Evolutionary conservation across 2,113 vertebrate species (phyloP), one percentile per base, ranked within the genome.

Genomic region (Zeus faber): DNA sequence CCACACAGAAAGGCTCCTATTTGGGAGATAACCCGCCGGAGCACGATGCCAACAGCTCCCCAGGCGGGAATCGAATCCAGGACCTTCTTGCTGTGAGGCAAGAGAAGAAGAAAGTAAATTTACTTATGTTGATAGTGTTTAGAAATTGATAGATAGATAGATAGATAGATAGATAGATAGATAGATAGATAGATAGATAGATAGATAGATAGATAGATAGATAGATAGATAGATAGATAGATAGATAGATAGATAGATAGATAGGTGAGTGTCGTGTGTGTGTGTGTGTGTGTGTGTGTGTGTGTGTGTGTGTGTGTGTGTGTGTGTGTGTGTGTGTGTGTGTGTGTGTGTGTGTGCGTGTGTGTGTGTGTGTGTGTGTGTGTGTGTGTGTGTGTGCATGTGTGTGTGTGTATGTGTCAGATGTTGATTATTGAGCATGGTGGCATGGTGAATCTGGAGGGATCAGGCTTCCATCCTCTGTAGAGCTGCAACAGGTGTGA

Each of bases 401-500:
- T 44, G 66, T 58, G n/a, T 63, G 54, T 48, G 66, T 58, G n/a
- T 63, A 50, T 48, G 54, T 57, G 66, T 51, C 51, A 56, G 54
- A 11, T 43, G 20, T 22, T 76, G 62, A 83, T 78, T 59, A 58
- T 72, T 69, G 59, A 47, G 10, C 2, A 41, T 59, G 68, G 41
- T 21, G 52, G n/a, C n/a, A n/a, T 40, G 45, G 58, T 67, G 66
- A 76, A 77, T 83, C 58, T 67, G 25, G n/a, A 45, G 51, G 56
- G 39, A 54, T 70, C 60, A 22, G 56, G 50, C 46, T 23, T 51
- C 27, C 41, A 26, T 35, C 24, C 20, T 6, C 45, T 59, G 11
- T 10, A n/a, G 48, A 56, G 37, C 33, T 25, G 11, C 22, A 35
- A 50, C 63, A 59, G 70, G 52, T 5, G 49, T 35, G 18, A 11